Evolutionary conservation across 2,113 vertebrate genomes (phyloP).

Genomic region (Dasypus novemcinctus): DNA sequence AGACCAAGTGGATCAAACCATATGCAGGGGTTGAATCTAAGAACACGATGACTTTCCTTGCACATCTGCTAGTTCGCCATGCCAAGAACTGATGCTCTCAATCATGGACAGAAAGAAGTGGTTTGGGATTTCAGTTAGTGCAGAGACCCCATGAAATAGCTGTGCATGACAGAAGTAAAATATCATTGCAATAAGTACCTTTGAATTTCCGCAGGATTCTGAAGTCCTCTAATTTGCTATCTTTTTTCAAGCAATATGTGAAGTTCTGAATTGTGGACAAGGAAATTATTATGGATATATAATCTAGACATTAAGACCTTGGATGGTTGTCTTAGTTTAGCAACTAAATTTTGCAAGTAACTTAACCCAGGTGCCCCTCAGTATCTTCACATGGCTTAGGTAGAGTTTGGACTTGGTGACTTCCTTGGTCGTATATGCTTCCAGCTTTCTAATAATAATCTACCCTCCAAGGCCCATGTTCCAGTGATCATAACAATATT

Average conservation of each 20-base stretch:
- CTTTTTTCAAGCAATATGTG: not conserved
- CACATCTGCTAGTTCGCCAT: not conserved
- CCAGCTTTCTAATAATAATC: not conserved
- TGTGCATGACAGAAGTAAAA: not conserved
- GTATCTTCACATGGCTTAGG: not conserved
- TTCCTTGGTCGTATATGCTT: not conserved
- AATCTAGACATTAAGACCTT: not conserved
- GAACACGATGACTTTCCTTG: not conserved
- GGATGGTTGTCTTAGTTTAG: not conserved
- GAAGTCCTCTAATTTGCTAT: not conserved
- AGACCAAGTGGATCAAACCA: not conserved
- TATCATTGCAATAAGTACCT: not conserved
- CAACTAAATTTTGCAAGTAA: not conserved
- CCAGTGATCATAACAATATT: not conserved
- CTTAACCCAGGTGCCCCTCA: not conserved
- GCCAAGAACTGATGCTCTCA: not conserved
- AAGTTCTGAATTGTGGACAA: not conserved
- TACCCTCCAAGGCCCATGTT: not conserved
- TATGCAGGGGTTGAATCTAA: not conserved
- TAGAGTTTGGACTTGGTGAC: not conserved
- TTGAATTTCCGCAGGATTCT: not conserved
- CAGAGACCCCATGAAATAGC: not conserved
- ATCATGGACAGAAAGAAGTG: not conserved
- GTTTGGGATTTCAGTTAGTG: not conserved
- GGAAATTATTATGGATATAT: not conserved